phyloP scores from a whole-genome alignment of 2,797 vertebrate species.

The Gallinago nigripennis region DNA sequence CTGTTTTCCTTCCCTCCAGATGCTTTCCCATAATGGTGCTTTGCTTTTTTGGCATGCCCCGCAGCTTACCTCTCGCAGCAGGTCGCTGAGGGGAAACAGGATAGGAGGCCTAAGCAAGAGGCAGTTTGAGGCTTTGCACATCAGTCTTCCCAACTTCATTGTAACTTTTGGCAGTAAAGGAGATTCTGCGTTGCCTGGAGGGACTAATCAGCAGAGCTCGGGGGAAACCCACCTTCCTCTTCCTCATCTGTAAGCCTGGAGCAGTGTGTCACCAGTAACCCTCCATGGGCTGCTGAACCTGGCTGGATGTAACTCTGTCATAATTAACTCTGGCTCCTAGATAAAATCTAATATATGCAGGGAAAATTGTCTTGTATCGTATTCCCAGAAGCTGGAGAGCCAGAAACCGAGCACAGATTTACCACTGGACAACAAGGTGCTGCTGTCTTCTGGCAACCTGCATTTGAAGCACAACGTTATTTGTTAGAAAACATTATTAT shows the following conservation, averaged over 20 bases:
- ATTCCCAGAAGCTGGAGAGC: not conserved
- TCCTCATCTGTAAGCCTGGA: not conserved
- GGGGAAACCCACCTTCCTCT: not conserved
- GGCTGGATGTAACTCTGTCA: not conserved
- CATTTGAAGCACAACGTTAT: not conserved
- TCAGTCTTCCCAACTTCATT: not conserved
- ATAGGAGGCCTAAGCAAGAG: not conserved
- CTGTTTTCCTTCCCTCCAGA: constrained; percentile 1
- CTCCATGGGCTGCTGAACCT: not conserved
- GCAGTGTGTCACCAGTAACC: not conserved
- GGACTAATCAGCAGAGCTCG: not conserved
- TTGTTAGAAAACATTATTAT: not conserved
- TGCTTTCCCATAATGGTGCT: not conserved
- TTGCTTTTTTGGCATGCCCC: not conserved
- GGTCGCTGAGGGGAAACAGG: not conserved
- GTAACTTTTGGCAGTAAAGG: not conserved
- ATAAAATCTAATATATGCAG: not conserved
- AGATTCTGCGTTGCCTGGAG: not conserved
- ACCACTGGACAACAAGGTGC: fast-evolving
- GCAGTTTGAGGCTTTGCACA: not conserved
- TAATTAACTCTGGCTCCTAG: not conserved
- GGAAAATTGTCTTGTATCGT: not conserved
- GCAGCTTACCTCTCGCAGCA: not conserved
- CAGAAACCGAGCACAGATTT: not conserved
- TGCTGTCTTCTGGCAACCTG: not conserved